Evolutionary conservation across 2,888 invertebrate genomes (phyloP).

Genomic region (Acronicta psi): DNA sequence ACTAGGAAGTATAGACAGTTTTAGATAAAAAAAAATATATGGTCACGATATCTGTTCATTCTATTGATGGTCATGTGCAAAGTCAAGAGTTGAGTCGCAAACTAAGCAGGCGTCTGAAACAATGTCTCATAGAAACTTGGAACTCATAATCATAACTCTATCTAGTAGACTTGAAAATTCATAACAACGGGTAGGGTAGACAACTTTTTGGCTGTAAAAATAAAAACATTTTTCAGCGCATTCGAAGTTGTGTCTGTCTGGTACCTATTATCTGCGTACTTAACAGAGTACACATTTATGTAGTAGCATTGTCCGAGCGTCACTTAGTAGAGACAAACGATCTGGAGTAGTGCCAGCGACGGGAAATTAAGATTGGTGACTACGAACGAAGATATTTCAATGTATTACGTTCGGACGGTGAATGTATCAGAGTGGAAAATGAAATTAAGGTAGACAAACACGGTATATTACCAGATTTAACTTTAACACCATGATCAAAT

Average conservation of each 20-base stretch:
- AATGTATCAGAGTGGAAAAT: conserved; percentile 21
- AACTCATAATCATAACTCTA: no score
- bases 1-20: conserved; percentile 28
- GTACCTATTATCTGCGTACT: conserved; percentile 38
- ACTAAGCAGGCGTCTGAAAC: not conserved
- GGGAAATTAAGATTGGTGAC: conserved; percentile 56
- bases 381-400: conserved; percentile 44
- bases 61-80: no score
- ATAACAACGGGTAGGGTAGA: no score
- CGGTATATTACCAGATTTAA: no score
- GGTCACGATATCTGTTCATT: not conserved
- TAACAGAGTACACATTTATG: conserved; percentile 39
- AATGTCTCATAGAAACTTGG: not conserved
- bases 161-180: no score
- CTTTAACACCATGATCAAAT: no score
- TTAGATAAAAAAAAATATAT: conserved; percentile 20
- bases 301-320: conserved; percentile 51
- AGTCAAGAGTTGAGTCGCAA: not conserved
- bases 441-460: conserved; percentile 11
- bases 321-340: conserved; percentile 56
- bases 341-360: conserved; percentile 54
- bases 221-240: conserved; percentile 3
- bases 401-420: conserved; percentile 39
- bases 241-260: conserved; percentile 30
- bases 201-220: not conserved